Base-by-base conservation (phyloP, 2,888 invertebrate species). In the Heteromurus nitidus region DNA sequence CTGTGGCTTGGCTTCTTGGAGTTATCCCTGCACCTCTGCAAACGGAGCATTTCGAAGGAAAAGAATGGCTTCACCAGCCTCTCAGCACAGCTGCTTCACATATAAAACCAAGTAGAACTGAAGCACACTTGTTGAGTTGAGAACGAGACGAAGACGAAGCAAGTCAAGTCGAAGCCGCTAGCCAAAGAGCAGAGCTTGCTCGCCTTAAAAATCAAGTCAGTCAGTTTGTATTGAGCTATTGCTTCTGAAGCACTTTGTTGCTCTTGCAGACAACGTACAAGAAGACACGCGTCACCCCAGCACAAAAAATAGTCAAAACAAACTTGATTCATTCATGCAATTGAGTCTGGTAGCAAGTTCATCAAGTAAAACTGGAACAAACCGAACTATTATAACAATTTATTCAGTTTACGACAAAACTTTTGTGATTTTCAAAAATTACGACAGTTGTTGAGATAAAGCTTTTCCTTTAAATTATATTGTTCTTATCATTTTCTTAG, bases 201-300 rank as follows among this genome's bases (percentile, higher is more conserved):
- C 47, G n/a, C 26, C 50, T 44, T 28, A 28, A 30, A 26, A 22
- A 16, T 7, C 22, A 67, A 22, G n/a, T n/a, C n/a, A n/a, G n/a
- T n/a, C 24, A 67, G 16, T 26, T 18, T 31, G n/a, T n/a, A n/a
- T n/a, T n/a, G 11, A 44, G 2, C 31, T 44, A 30, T 18, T 9
- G 26, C 22, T 42, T n/a, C 11, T 36, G 2, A 20, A 20, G 22
- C 28, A 36, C 26, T 31, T 70, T 69, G 42, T 75, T 75, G 55
- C 44, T 22, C 24, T 53, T 62, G 60, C 62, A 42, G 44, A 44
- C 62, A 31, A 58, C 58, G 28, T 62, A 26, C 44, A 42, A 42
- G n/a, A 36, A 75, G 67, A 67, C 75, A 75, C 75, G 75, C 75
- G 75, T 75, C 75, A 30, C 58, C 75, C 75, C 67, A 58, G 53